Evolutionary conservation across 2,113 vertebrate genomes (phyloP).

Genomic region (Pseudonaja textilis): DNA sequence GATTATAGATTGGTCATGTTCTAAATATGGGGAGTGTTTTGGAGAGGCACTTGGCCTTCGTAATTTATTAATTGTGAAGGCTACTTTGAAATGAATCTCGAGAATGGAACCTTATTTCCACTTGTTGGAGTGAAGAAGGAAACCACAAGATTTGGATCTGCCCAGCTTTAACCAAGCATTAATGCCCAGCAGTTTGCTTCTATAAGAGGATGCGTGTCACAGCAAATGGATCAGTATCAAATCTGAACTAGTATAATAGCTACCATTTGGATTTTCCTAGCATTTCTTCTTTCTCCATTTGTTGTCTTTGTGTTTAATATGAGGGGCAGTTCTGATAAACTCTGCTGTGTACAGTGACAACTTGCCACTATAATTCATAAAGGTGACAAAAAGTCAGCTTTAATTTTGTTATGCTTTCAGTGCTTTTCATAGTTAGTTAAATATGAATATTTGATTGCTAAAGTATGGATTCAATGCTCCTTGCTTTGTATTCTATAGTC

Average conservation of each 20-base stretch:
- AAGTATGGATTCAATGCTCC: not conserved
- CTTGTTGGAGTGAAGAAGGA: not conserved
- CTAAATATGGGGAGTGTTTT: not conserved
- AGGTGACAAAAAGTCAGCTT: not conserved
- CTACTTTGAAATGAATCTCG: not conserved
- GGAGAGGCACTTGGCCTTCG: not conserved
- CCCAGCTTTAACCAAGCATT: not conserved
- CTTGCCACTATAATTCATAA: constrained; percentile 30
- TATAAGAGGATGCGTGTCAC: not conserved
- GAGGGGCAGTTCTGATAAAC: not conserved
- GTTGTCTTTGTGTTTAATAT: not conserved
- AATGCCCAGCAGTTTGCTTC: not conserved
- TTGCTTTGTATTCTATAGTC: not conserved
- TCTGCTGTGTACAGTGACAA: not conserved
- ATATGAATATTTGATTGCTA: not conserved
- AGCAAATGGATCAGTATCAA: not conserved
- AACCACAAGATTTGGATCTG: not conserved
- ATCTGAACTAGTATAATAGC: not conserved
- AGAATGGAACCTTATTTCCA: not conserved
- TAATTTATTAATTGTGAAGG: not conserved
- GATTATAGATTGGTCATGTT: constrained; percentile 11
- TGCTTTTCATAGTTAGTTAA: not conserved
- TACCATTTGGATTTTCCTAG: not conserved
- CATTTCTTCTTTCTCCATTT: not conserved
- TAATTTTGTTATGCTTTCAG: constrained; percentile 10